Base-by-base conservation (phyloP, 2,888 invertebrate species). In the Idaea biselata region DNA sequence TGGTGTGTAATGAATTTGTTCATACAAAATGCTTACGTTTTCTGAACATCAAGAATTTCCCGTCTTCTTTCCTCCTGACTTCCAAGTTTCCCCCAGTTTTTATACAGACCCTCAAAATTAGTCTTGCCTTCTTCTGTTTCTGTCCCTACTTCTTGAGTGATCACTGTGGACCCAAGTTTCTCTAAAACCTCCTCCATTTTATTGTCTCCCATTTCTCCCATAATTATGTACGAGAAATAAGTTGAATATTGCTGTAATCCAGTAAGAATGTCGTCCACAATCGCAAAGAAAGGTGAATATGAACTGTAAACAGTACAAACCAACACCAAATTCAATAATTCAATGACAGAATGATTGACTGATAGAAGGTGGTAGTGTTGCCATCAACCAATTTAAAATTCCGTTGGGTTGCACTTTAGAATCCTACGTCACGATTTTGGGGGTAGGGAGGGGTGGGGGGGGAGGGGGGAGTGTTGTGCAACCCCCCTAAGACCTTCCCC, bases 41-140 rank as follows among this genome's bases (percentile, higher is more conserved):
- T 95, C 74, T 95, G 94, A 17, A 83, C 80, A 63, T 93, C 83
- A n/a, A 95, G 83, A 54, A 94, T 80, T 72, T 90, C 82, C 64
- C 83, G 84, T 53, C 95, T 84, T 65, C 95, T 84, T 72, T 94
- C 88, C 61, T 94, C 91, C 80, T 94, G 94, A 60, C 80, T 81
- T 16, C 81, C 80, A 11, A 79, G 69, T 65, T 79, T 85, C 1
- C 89, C 88, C 80, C 84, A 84, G 68, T 91, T 89, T 78, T 92
- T 92, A 64, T 91, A 92, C 11, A 89, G 71, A 1, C 68, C 73
- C 68, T 84, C 84, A 68, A 78, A 84, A 65, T 72, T 72, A 11
- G 74, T 73, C 71, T 72, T 80, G 55, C 55, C 68, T 7, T 71
- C 67, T 32, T 70, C 64, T 58, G n/a, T 68, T 56, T 70, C 64